Conservation (phyloP, 2,113 vertebrate species). For the Ameiurus melas region DNA sequence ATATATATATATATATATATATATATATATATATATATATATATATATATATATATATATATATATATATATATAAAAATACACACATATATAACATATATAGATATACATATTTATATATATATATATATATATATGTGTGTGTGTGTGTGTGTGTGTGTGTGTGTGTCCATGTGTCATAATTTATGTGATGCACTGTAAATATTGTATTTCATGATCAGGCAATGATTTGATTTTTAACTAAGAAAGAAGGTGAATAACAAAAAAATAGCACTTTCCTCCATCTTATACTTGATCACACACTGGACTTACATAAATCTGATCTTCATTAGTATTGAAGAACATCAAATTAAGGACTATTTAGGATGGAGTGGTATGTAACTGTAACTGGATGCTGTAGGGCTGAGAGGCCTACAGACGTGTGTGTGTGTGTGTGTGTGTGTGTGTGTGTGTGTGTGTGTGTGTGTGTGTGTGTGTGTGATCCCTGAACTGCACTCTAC, state of each 20-base stretch:
- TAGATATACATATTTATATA: too few relatives aligned
- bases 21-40: too few relatives aligned
- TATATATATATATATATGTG: too few relatives aligned
- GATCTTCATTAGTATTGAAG: not conserved
- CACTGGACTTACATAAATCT: not conserved
- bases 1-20: too few relatives aligned
- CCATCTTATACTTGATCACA: not conserved
- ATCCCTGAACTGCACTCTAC: conserved; percentile 58
- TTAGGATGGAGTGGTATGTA: conserved; percentile 36
- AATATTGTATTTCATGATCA: not conserved
- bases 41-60: too few relatives aligned
- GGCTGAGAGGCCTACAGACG: conserved; percentile 52
- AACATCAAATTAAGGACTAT: not conserved
- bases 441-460: conserved; percentile 25
- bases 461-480: conserved; percentile 45
- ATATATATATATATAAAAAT: too few relatives aligned
- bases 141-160: too few relatives aligned
- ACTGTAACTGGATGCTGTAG: conserved; percentile 50
- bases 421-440: conserved; percentile 41
- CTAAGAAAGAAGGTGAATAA: not conserved
- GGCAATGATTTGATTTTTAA: not conserved
- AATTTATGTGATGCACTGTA: not conserved
- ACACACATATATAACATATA: too few relatives aligned
- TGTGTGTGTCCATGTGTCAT: too few relatives aligned
- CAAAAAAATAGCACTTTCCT: not conserved